These are phyloP conservation scores for Anolis sagrei DNA, from an alignment of 2,113 vertebrate species.

Conservation along the genomic window DNA sequence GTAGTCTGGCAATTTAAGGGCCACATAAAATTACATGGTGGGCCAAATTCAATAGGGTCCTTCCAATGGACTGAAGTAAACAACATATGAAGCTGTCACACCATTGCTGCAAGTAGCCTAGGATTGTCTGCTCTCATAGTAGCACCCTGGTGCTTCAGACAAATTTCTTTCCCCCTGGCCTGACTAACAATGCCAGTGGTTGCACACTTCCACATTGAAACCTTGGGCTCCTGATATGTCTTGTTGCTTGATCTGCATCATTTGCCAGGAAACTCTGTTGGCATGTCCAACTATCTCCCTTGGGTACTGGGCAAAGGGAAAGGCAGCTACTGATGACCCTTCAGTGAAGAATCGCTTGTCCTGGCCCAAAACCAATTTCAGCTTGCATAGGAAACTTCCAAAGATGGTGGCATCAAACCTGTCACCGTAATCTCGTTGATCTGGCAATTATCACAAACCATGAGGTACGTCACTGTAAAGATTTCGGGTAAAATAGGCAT, in stretches of 20 bases:
- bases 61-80: not conserved
- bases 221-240: not conserved
- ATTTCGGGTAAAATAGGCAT: constrained; percentile 79
- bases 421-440: constrained; percentile 80
- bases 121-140: not conserved
- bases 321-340: not conserved
- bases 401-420: constrained; percentile 77
- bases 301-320: too few species aligned
- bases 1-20: too few species aligned
- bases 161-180: not conserved
- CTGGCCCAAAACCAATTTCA: not conserved
- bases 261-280: not conserved
- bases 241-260: not conserved
- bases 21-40: too few species aligned
- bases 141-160: not conserved
- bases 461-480: constrained; percentile 75
- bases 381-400: not conserved
- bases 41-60: not conserved
- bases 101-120: too few species aligned
- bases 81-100: not conserved
- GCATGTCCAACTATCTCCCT: not conserved
- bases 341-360: not conserved
- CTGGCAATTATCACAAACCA: constrained; percentile 91
- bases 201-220: not conserved
- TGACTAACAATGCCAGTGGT: too few species aligned